Percentiles rank a stretch among this genome's conserved stretches.
Conservation (phyloP, 2,113 vertebrate genomes). For the Circaetus cinerascens region DNA sequence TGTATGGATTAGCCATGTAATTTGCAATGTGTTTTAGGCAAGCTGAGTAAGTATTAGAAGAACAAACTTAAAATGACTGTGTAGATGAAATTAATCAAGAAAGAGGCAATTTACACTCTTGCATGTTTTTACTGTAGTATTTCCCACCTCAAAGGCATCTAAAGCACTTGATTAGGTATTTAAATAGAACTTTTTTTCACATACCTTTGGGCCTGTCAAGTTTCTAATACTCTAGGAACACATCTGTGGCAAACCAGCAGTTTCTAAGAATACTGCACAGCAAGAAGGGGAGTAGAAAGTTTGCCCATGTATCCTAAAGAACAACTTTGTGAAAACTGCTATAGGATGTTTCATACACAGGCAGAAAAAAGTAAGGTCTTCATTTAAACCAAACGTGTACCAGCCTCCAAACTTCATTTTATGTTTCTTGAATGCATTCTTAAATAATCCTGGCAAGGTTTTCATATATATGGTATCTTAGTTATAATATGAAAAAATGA, state of each 20-base stretch:
- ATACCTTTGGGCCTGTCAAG: background rate
- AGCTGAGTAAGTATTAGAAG: background rate
- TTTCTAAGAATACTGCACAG: background rate
- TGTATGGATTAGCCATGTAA: background rate
- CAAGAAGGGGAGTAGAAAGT: background rate
- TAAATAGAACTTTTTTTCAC: background rate
- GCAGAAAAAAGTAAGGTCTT: background rate
- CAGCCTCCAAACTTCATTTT: background rate
- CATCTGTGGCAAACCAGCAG: background rate
- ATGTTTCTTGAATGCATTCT: background rate
- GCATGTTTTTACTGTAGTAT: background rate
- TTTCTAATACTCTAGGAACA: background rate
- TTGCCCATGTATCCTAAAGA: background rate
- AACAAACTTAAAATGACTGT: background rate
- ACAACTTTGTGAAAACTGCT: background rate
- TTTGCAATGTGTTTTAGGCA: background rate
- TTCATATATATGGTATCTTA: background rate
- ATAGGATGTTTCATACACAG: background rate
- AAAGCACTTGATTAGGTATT: background rate
- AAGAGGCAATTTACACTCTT: background rate
- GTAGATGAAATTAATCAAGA: background rate
- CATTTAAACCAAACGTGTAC: rapidly evolving
- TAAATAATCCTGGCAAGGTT: background rate
- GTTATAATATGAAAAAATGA: background rate
- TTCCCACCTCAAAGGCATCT: background rate